Conservation (phyloP, 2,113 vertebrate species). For the Hydropotes inermis region DNA sequence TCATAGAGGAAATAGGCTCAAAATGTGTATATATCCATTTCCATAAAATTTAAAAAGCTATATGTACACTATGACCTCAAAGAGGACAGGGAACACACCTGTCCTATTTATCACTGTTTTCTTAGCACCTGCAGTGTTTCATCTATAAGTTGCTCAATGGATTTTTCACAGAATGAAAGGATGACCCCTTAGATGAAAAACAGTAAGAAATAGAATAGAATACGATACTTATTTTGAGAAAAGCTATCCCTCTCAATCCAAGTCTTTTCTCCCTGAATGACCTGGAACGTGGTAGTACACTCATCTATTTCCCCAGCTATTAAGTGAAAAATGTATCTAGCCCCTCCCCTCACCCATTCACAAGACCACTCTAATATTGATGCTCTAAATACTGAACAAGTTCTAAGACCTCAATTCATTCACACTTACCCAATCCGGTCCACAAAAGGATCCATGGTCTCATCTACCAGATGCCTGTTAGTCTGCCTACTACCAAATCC, state of each 20-base stretch:
- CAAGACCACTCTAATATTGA: background rate
- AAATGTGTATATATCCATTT: background rate
- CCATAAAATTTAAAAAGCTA: background rate
- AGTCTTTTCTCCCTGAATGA: background rate
- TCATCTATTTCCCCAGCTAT: background rate
- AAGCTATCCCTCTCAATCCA: background rate
- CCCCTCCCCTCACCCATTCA: background rate
- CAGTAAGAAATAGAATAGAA: background rate
- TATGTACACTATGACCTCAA: background rate
- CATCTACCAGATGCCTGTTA: conserved; percentile 94
- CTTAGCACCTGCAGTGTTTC: background rate
- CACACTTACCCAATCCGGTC: conserved; percentile 92
- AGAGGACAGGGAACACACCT: background rate
- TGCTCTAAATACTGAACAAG: background rate
- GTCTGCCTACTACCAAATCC: conserved; percentile 95
- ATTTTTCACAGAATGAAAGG: background rate
- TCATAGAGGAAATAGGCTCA: background rate
- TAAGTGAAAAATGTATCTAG: background rate
- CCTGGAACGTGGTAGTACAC: background rate
- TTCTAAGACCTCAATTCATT: background rate
- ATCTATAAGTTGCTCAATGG: background rate
- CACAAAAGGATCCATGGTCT: conserved; percentile 93
- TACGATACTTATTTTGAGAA: background rate
- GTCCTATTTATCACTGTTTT: background rate
- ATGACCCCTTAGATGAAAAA: background rate